A percentile compares a stretch with the other conserved stretches of the same genome.
phyloP scores from a whole-genome alignment of 1,140 invertebrate species.

The fruit fly (Drosophila melanogaster) region Release_6_plus_ISO1_MT NT_033777.3:17902001-17902500 shows the following conservation, averaged over 20 bases:
- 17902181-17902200: neutral
- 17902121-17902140: neutral
- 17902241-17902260: slow-evolving; percentile 44
- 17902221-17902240: slow-evolving; percentile 12
- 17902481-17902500: slow-evolving; percentile 31
- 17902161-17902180: neutral
- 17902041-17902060: too few species aligned
- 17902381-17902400: slow-evolving; percentile 41
- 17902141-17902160: neutral
- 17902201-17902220: neutral
- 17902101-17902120: neutral
- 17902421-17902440: slow-evolving; percentile 68
- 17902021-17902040: too few species aligned
- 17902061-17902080: too few species aligned
- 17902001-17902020: too few species aligned
- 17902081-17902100: too few species aligned
- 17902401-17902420: slow-evolving; percentile 31
- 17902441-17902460: slow-evolving; percentile 21
- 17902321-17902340: slow-evolving; percentile 2
- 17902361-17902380: neutral
- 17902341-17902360: slow-evolving; percentile 27
- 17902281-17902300: slow-evolving; percentile 50
- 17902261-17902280: slow-evolving; percentile 64
- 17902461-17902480: slow-evolving; percentile 76
- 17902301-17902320: neutral